Evolutionary conservation across 2,888 invertebrate genomes (phyloP), one percentile per base, ranked within the genome.

Genomic region (Cryptus viduatorius): DNA sequence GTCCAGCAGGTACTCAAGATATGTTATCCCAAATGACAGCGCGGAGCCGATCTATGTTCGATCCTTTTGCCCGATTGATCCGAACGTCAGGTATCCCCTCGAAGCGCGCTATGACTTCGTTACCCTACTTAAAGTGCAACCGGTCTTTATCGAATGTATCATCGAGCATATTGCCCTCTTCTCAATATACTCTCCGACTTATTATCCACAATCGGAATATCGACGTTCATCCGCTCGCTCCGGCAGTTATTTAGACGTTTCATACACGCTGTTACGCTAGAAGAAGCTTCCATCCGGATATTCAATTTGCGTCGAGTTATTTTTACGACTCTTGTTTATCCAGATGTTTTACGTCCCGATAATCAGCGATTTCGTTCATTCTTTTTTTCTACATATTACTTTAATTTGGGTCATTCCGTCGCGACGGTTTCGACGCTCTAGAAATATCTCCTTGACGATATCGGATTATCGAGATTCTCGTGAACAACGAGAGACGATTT

Each of bases 1-100:
- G 44, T 69, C 44, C 61, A 59, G 59, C 44, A 61, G 64, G 14
- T 37, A 37, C 31, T 79, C 37, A 37, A 56, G 75, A 79, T 42
- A 46, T 76, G 76, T 76, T 71, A 10, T 71, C 50, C 65, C 56
- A 42, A 42, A 61, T 42, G 42, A 69, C 46, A 29, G 29, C 24
- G 24, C 59, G 12, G 59, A 59, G 4, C 4, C 59, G 29, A 59
- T 19, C 24, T 12, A 59, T 59, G 29, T 24, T 24, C 59, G 29
- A 29, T 16, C 46, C 24, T 24, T 24, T 14, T 48, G 31, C 31
- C 14, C 14, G 59, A 31, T 61, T 12, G 59, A n/a, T 29, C 31
- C 14, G 4, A 59, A 59, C 24, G 24, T 12, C 8, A 24, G 19
- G 7, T 59, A 29, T 24, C 12, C 24, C 59, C 8, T 10, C 29